Base-by-base conservation (phyloP, 2,797 vertebrate species). In the Ambastaia sidthimunki region DNA sequence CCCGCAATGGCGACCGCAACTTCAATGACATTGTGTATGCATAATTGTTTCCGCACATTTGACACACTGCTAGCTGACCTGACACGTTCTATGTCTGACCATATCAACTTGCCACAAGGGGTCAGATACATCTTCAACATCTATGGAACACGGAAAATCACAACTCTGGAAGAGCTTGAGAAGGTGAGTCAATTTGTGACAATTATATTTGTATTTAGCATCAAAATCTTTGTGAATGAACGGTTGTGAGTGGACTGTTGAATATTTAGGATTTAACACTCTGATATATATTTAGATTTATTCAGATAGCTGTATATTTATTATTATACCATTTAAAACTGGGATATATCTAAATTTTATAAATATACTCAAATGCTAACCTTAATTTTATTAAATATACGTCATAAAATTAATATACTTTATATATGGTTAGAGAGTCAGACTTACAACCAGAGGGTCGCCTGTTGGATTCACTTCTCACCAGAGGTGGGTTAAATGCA, bases 1-100 rank as follows among this genome's bases (percentile, higher is more conserved):
- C 99, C 89, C 97, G 98, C 92, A 99, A 99, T 13, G 98, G 98
- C 15, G 98, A 99, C 92, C 95, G 98, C 89, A 99, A 99, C 94
- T 99, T 99, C 93, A 98, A 97, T 90, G 98, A 97, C 85, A 99
- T 99, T 82, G 98, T 99, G 86, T 99, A 99, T 1, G 97, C 98
- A 0, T 0, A 97, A 99, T 90, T 94, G 97, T 80, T 99, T 99
- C 89, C 95, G 98, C 92, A 97, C 97, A 92, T 99, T 99, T 7
- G 98, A 99, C 3, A 93, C 97, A n/a, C 95, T 99, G 82, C 92
- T 99, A 88, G 98, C 97, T 7, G 98, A 99, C 92, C 95, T 99
- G 89, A 99, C 98, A 15, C 94, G 98, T 81, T 98, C 97, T 47
- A 95, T 99, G 52, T 95, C 97, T 0, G 98, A 99, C 92, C 97